Evolutionary conservation across 2,888 invertebrate species (phyloP), one percentile per base, ranked within the genome.

Genomic region (Anthophora plumipes): DNA sequence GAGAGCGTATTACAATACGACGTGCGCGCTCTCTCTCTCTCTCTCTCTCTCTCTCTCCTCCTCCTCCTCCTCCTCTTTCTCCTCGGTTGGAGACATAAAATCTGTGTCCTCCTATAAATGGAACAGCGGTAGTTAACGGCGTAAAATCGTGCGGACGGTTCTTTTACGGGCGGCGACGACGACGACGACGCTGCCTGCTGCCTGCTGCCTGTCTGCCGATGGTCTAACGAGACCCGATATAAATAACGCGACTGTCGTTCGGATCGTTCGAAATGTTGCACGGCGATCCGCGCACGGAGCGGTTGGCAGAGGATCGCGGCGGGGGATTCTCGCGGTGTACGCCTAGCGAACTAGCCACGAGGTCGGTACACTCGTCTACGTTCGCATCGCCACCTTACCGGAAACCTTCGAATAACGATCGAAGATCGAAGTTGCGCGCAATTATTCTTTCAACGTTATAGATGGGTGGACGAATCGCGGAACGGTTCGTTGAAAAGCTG

Each of bases 401-500:
- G 7, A 43, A 31, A 37, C 14, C 17, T 43, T 55, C 1, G 43
- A n/a, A n/a, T n/a, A n/a, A n/a, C n/a, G n/a, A n/a, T n/a, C n/a
- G n/a, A 67, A n/a, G 2, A 14, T n/a, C 17, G 17, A 57, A 31
- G 6, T 37, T 14, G 0, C 37, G 20, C 2, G 12, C 14, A 31
- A 61, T 48, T 11, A 41, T 25, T 41, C 12, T 48, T n/a, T n/a
- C n/a, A n/a, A 48, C 46, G 17, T 31, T 8, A 0, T 31, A 1
- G 31, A 31, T 31, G 4, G 31, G 31, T 31, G 31, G 31, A 48
- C 20, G n/a, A 54, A 17, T 39, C 11, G n/a, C n/a, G 7, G 39
- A 20, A n/a, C 50, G 22, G 50, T 69, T 76, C 66, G 60, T 78
- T 79, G 73, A 74, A 81, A 79, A 74, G 80, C 70, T 70, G 80